Evolutionary conservation across 1,140 invertebrate species (phyloP).

Genomic region (Zaprionus vittiger): DNA sequence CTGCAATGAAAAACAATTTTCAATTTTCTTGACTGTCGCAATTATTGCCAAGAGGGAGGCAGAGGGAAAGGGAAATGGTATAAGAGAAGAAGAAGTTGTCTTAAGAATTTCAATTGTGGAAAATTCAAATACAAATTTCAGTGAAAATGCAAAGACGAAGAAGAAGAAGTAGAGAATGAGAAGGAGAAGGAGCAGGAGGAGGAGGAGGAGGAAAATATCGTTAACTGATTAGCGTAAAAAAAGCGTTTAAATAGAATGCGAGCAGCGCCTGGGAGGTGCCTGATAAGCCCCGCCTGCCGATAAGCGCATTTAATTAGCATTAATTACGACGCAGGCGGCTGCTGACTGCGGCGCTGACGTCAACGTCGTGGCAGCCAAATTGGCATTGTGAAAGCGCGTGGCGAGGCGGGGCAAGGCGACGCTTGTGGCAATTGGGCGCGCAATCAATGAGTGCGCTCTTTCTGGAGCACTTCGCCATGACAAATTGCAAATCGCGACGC

Average conservation of each 20-base stretch:
- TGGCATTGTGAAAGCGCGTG: constrained; percentile 11
- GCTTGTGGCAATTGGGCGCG: constrained; percentile 3
- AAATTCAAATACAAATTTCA: neutral
- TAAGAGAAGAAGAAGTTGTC: neutral
- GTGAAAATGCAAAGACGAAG: neutral
- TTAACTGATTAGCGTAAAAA: constrained; percentile 63
- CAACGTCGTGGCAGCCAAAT: neutral
- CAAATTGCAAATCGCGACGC: constrained; percentile 59
- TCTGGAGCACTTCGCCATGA: constrained; percentile 40
- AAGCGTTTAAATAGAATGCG: constrained; percentile 52
- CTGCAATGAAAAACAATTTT: neutral
- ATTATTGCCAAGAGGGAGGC: neutral
- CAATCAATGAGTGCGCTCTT: constrained; percentile 11
- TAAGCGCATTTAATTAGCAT: constrained; percentile 75
- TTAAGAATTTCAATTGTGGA: neutral
- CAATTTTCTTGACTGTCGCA: neutral
- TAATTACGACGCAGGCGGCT: constrained; percentile 51
- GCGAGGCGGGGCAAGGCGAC: neutral
- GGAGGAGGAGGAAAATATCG: neutral
- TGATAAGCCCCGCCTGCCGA: constrained; percentile 58
- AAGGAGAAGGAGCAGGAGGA: neutral
- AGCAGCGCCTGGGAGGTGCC: constrained; percentile 35
- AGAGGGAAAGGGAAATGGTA: neutral
- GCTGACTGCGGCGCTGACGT: neutral
- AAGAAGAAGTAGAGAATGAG: neutral